phyloP scores from a whole-genome alignment of 2,888 invertebrate genomes.

The Penaeus monodon region DNA sequence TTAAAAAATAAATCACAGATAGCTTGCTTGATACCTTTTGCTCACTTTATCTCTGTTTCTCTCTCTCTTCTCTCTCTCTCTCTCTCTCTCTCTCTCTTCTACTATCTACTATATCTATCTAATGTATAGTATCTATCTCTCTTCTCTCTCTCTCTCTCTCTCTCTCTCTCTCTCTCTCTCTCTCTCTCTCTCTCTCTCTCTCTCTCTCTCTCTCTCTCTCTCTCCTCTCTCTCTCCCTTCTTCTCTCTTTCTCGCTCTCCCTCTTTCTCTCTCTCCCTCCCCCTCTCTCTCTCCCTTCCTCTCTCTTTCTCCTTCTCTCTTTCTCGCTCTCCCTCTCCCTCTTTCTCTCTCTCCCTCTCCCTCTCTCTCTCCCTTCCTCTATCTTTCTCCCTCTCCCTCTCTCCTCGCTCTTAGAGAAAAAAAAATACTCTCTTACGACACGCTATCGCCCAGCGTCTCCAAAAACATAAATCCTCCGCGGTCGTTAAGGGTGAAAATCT shows the following conservation, averaged over 20 bases:
- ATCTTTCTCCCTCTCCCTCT: no score
- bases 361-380: no score
- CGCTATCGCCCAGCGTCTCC: slow-evolving; percentile 19
- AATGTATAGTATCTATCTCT: not conserved
- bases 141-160: not conserved
- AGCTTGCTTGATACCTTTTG: no score
- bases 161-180: no score
- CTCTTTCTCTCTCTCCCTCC: not conserved
- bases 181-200: no score
- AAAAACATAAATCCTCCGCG: slow-evolving; percentile 23
- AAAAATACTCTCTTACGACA: slow-evolving; percentile 2
- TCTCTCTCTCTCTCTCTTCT: not conserved
- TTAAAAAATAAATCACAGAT: no score
- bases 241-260: not conserved
- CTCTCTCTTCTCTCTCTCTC: not conserved
- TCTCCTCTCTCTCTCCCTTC: not conserved
- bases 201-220: not conserved
- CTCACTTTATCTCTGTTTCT: not conserved
- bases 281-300: no score
- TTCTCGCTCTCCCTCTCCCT: no score
- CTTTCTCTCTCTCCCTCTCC: no score
- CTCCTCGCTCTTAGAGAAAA: not conserved
- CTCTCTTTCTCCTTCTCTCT: no score
- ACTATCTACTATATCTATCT: no score
- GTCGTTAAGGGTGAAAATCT: slow-evolving; percentile 9